These are phyloP conservation scores for Perodicticus potto DNA, from an alignment of 2,797 vertebrate genomes.

Conservation along the genomic window DNA sequence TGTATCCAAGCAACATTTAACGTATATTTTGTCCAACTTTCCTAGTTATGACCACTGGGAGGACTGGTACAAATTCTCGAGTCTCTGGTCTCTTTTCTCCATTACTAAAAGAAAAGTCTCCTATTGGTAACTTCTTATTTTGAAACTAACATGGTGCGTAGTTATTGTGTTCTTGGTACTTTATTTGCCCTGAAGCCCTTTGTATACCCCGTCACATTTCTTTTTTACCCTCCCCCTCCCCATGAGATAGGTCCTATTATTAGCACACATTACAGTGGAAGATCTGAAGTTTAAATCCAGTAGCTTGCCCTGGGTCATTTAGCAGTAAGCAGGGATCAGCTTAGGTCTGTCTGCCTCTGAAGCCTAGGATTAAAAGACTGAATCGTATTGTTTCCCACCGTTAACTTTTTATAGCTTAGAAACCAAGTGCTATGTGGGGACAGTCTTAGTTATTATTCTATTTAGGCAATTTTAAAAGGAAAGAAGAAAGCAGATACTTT, in stretches of 20 bases:
- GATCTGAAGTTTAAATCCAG: background rate
- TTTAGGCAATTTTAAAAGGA: slow-evolving; percentile 19
- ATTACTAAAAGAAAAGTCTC: background rate
- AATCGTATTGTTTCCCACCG: background rate
- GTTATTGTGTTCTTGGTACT: background rate
- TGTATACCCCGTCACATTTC: background rate
- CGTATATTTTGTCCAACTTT: background rate
- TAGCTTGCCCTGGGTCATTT: background rate
- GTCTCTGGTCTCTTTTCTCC: background rate
- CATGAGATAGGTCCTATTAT: background rate
- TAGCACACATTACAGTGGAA: background rate
- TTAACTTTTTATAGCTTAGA: slow-evolving; percentile 20
- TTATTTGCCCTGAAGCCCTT: background rate
- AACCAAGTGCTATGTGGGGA: background rate
- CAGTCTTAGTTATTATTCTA: background rate
- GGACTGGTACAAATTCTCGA: background rate
- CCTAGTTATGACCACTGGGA: background rate
- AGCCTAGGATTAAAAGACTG: slow-evolving; percentile 19
- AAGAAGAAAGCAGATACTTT: background rate
- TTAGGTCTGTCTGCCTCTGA: background rate
- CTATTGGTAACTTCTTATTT: background rate
- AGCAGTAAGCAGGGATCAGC: background rate
- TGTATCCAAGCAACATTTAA: background rate
- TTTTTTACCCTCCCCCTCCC: background rate
- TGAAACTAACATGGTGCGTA: background rate